Evolutionary conservation across 2,797 vertebrate genomes (phyloP).

Genomic region (Enteromius thamalakanensis): DNA sequence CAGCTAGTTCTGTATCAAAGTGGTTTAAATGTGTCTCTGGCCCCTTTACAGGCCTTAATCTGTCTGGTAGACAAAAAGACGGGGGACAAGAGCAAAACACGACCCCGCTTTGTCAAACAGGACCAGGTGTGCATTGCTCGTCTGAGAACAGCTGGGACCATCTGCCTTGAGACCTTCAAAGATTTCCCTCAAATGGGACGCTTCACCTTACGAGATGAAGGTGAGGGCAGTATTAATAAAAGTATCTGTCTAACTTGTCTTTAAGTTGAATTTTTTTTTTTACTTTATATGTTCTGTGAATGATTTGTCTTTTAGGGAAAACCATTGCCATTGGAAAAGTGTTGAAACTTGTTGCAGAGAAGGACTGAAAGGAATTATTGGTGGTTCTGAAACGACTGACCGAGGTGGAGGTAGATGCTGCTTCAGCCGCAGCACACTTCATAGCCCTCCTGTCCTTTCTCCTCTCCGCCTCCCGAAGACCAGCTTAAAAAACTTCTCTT

Average conservation of each 20-base stretch:
- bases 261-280: background rate
- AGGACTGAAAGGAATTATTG: slow-evolving; percentile 84
- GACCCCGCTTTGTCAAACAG: slow-evolving; percentile 97
- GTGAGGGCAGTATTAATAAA: slow-evolving; percentile 65
- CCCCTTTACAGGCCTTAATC: slow-evolving; percentile 89
- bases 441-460: slow-evolving; percentile 73
- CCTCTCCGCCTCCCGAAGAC: slow-evolving; percentile 85
- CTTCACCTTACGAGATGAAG: slow-evolving; percentile 97
- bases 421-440: slow-evolving; percentile 78
- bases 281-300: background rate
- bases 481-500: slow-evolving; percentile 79
- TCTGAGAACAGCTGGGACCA: slow-evolving; percentile 94
- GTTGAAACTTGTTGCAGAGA: slow-evolving; percentile 97
- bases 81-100: slow-evolving; percentile 94
- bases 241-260: background rate
- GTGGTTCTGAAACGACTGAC: slow-evolving; percentile 54
- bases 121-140: slow-evolving; percentile 98
- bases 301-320: slow-evolving; percentile 81
- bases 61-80: slow-evolving; percentile 98
- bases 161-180: slow-evolving; percentile 99
- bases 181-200: slow-evolving; percentile 99
- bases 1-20: background rate
- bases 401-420: slow-evolving; percentile 73
- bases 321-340: slow-evolving; percentile 99
- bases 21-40: background rate